Percentiles rank a stretch among this genome's conserved stretches.
phyloP scores from a whole-genome alignment of 2,797 vertebrate species.

The Platalea minor region DNA sequence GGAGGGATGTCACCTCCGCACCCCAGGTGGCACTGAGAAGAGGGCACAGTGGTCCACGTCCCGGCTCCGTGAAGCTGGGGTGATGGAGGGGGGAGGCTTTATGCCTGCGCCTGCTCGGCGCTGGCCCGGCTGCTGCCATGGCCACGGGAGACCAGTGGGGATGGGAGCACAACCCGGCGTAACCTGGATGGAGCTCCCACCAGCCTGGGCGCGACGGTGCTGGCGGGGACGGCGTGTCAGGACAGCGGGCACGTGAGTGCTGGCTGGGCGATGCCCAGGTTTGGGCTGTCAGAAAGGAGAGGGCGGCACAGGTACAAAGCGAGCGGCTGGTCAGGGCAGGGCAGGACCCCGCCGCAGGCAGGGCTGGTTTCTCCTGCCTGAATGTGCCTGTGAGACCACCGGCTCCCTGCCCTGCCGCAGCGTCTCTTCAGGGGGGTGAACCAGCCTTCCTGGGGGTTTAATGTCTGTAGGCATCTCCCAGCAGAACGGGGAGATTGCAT shows the following conservation, averaged over 20 bases:
- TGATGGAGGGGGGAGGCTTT: neutral
- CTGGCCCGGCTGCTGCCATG: neutral
- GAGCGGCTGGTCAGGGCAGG: accelerated
- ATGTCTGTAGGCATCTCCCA: neutral
- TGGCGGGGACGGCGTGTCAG: neutral
- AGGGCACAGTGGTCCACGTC: neutral
- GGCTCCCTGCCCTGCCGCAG: neutral
- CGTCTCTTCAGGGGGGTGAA: neutral
- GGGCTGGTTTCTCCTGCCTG: neutral
- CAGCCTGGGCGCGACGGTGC: neutral
- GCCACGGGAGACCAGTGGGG: accelerated
- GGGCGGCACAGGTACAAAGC: neutral
- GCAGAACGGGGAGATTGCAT: neutral
- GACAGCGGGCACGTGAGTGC: neutral
- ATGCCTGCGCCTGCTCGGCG: neutral
- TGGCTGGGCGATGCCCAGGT: neutral
- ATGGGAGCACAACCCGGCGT: neutral
- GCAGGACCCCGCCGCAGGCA: neutral
- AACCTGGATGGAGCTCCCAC: neutral
- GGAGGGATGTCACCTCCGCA: neutral
- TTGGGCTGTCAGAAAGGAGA: neutral
- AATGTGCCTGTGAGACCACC: neutral
- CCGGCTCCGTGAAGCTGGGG: accelerated
- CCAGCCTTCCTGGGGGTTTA: neutral
- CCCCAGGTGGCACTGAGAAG: neutral